These are phyloP conservation scores for Lacanobia oleracea DNA, from an alignment of 2,888 invertebrate species.

Conservation along the genomic window DNA sequence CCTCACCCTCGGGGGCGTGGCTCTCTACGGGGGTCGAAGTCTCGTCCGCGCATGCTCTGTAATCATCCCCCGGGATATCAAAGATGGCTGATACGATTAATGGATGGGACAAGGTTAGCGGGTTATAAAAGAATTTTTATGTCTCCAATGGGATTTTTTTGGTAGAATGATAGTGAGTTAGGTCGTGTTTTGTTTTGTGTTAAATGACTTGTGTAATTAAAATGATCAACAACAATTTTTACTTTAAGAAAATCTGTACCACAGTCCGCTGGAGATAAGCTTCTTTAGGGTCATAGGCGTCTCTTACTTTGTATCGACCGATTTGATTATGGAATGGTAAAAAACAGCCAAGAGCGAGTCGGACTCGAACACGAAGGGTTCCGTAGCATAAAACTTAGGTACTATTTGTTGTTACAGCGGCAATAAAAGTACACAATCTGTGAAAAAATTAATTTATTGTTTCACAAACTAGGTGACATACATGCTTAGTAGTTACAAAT, in stretches of 20 bases:
- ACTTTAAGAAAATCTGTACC: not conserved
- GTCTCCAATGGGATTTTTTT: conserved; percentile 14
- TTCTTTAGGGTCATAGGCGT: not conserved
- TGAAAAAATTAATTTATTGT: too few species aligned
- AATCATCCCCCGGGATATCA: conserved; percentile 74
- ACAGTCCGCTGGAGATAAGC: not conserved
- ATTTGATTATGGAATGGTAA: too few species aligned
- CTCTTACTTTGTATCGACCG: not conserved
- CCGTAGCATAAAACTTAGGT: too few species aligned
- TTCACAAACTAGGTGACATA: too few species aligned
- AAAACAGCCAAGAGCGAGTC: too few species aligned
- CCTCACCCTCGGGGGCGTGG: conserved; percentile 77
- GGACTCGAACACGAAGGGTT: too few species aligned
- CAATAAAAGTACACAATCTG: too few species aligned
- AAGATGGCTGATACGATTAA: conserved; percentile 83
- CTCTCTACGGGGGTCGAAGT: conserved; percentile 77
- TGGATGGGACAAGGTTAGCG: conserved; percentile 64
- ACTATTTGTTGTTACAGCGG: too few species aligned
- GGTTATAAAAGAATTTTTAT: conserved; percentile 39
- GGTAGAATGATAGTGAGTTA: conserved; percentile 1
- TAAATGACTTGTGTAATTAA: conserved; percentile 9
- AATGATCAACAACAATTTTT: not conserved
- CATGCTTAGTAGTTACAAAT: too few species aligned
- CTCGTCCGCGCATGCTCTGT: conserved; percentile 83
- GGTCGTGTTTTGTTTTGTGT: not conserved